Evolutionary conservation across 1,140 invertebrate species (phyloP), one percentile per base, ranked within the genome.

Genomic region (Metopolophium dirhodum): DNA sequence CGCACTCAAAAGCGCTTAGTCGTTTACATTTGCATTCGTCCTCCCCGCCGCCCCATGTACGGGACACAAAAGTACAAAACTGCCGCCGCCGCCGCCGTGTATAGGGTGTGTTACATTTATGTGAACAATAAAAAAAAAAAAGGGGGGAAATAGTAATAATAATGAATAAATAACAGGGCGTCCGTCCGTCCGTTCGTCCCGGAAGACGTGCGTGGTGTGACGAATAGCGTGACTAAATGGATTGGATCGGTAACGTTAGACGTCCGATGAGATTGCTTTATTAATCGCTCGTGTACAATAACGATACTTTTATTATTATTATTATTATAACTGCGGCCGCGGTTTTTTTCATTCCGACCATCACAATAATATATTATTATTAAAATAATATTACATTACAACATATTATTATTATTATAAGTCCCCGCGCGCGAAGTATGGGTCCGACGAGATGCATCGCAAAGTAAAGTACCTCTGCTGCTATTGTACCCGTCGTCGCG

Each of bases 161-260:
- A 57, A 89, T 14, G 11, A 89, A 54, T 35, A 57, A 57, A 89
- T 89, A 89, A 26, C 54, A 49, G 51, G 88, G 88, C 37, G 51
- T 57, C 51, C 49, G 18, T 35, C 88, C 9, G 23, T n/a, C n/a
- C n/a, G 61, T n/a, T n/a, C 61, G 61, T 77, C 61, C 61, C n/a
- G 45, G 47, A 83, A 83, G 77, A 83, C 91, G 88, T 35, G 49
- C 30, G n/a, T 35, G 91, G 91, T 82, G 91, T 92, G 91, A 92
- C 91, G 91, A 92, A 92, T 83, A 92, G 91, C 91, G 91, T 92
- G 91, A 82, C 91, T 92, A 85, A 92, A 92, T 92, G 91, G 91
- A 92, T 82, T 54, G 91, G 68, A 83, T 89, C 77, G 90, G 77
- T 92, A 35, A 83, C 82, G n/a, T 51, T 54, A 85, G 47, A 47